These are phyloP conservation scores for Coelopa frigida DNA, from an alignment of 1,140 invertebrate genomes.

Conservation along the genomic window DNA sequence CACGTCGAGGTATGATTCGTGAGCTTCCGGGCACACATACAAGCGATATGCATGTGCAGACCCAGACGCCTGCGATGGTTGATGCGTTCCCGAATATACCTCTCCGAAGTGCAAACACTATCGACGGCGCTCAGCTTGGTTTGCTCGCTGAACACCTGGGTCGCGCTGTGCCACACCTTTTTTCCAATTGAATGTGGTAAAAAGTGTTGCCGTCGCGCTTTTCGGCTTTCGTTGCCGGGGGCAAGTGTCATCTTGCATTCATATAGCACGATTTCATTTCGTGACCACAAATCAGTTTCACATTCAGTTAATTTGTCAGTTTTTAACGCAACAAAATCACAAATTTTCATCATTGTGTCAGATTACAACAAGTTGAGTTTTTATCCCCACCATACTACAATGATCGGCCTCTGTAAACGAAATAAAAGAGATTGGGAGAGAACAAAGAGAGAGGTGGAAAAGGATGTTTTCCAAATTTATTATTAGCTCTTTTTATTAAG, in stretches of 20 bases:
- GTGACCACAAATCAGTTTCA: too few relatives aligned
- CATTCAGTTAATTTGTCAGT: too few relatives aligned
- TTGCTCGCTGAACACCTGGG: too few relatives aligned
- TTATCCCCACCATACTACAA: slow-evolving; percentile 46
- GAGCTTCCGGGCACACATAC: too few relatives aligned
- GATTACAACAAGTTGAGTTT: slow-evolving; percentile 13
- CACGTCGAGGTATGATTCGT: too few relatives aligned
- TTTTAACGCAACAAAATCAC: slow-evolving; percentile 1
- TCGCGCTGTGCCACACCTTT: slow-evolving; percentile 12
- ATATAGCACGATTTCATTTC: too few relatives aligned
- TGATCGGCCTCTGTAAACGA: slow-evolving; percentile 45
- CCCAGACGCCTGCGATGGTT: too few relatives aligned
- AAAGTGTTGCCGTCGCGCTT: slow-evolving; percentile 15
- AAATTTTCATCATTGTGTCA: slow-evolving; percentile 4
- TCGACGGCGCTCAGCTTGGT: too few relatives aligned
- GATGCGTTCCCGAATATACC: too few relatives aligned
- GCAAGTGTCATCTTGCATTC: background rate
- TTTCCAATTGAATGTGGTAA: slow-evolving; percentile 16
- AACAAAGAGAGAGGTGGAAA: slow-evolving; percentile 28
- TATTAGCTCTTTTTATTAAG: slow-evolving; percentile 34
- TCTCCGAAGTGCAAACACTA: too few relatives aligned
- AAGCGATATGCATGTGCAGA: too few relatives aligned
- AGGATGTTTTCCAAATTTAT: slow-evolving; percentile 36
- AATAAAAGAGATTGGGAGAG: slow-evolving; percentile 25
- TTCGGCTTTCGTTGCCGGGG: slow-evolving; percentile 1